Evolutionary conservation across 2,113 vertebrate species (phyloP).

Genomic region (Pachypanchax playfairii): DNA sequence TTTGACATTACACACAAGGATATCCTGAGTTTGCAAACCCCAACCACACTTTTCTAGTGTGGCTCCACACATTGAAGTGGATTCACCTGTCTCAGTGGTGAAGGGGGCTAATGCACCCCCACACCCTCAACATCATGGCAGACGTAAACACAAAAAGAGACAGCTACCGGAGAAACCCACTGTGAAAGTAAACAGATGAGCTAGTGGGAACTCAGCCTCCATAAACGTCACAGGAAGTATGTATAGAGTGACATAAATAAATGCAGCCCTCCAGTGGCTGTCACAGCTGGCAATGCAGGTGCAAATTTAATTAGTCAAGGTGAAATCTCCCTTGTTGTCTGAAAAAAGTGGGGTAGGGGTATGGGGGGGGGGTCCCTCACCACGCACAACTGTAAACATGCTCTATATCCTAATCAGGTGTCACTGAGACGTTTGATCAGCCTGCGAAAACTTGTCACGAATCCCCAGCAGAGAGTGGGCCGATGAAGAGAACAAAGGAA

Average conservation of each 20-base stretch:
- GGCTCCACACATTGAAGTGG: constrained; percentile 25
- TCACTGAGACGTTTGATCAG: constrained; percentile 94
- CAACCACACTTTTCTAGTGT: background rate
- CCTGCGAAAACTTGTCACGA: constrained; percentile 89
- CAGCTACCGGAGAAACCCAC: constrained; percentile 39
- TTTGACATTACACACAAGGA: background rate
- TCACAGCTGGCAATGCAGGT: constrained; percentile 87
- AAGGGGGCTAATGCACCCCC: constrained; percentile 11
- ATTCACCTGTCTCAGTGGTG: constrained; percentile 12
- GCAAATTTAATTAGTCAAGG: constrained; percentile 96
- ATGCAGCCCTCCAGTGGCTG: constrained; percentile 82
- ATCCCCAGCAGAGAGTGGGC: constrained; percentile 90
- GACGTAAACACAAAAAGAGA: constrained; percentile 35
- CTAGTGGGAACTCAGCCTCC: constrained; percentile 58
- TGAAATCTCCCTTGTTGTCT: constrained; percentile 90
- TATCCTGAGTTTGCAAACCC: background rate
- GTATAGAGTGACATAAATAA: constrained; percentile 79
- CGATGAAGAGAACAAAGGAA: constrained; percentile 88
- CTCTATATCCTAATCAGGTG: constrained; percentile 91
- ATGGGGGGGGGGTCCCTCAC: constrained; percentile 79
- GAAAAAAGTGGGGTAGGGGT: constrained; percentile 60
- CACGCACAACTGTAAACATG: constrained; percentile 92
- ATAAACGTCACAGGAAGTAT: constrained; percentile 73
- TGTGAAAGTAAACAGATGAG: constrained; percentile 44
- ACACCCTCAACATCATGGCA: constrained; percentile 12